These are phyloP conservation scores for Megalops atlanticus DNA, from an alignment of 2,113 vertebrate genomes.

Conservation along the genomic window DNA sequence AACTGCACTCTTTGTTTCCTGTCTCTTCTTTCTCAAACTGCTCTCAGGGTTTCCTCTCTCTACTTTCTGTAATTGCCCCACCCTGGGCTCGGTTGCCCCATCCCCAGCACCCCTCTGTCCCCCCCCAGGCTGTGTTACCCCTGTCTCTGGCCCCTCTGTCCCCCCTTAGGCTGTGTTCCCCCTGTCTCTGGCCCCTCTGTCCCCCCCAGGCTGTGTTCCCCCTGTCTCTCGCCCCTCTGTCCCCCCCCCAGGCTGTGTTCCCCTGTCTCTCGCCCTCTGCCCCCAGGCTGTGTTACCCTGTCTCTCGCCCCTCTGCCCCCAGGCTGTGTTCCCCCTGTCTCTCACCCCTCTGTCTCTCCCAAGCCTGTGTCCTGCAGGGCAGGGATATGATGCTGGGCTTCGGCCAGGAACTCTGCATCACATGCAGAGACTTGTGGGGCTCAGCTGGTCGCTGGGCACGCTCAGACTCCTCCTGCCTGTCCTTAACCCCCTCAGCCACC, in stretches of 20 bases:
- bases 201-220: too few species aligned
- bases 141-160: too few species aligned
- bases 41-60: too few species aligned
- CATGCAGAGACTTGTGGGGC: not conserved
- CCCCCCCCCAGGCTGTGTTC: constrained; percentile 3
- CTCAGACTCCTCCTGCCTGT: not conserved
- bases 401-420: not conserved
- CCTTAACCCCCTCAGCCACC: not conserved
- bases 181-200: not conserved
- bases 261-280: not conserved
- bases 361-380: not conserved
- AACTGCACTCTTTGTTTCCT: too few species aligned
- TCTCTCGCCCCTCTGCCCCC: too few species aligned
- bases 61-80: too few species aligned
- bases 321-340: not conserved
- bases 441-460: not conserved
- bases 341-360: not conserved
- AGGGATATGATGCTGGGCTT: not conserved
- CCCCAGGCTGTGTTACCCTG: not conserved
- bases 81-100: too few species aligned
- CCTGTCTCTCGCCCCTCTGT: not conserved
- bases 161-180: not conserved
- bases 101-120: not conserved
- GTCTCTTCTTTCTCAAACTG: too few species aligned
- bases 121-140: not conserved